Base-by-base conservation (phyloP, 2,888 invertebrate species). In the Drosophila meridionalis region DNA sequence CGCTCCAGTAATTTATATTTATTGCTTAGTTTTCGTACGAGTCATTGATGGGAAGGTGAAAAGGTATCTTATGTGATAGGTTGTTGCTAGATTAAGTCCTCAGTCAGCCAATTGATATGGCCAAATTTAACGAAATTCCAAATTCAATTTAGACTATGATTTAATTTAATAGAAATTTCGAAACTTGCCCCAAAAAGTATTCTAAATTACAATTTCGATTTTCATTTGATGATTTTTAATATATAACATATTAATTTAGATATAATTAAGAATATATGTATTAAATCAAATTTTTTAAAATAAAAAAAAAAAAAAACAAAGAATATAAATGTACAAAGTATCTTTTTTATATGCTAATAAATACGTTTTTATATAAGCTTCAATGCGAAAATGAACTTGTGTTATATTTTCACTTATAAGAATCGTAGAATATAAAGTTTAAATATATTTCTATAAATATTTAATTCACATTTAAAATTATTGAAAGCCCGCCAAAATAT, bases 11-110 rank as follows among this genome's bases (percentile, higher is more conserved):
- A 12, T 14, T 60, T 40, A 61, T 76, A 87, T 89, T 84, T 87
- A 87, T 84, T 78, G 2, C 30, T 32, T 42, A 81, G 63, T 32
- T 61, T 40, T 34, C n/a, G 7, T 50, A 36, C 45, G 28, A 83
- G 76, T 76, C 66, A 70, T 67, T 64, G 63, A 6, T 32, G 67
- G 61, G 65, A 62, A 7, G 60, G 63, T 69, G 67, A 42, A 59
- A 26, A 43, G 52, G 68, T 61, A 4, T 38, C 52, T 11, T 57
- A 53, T 83, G 84, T 87, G 88, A 87, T 85, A 83, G 50, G 53
- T 58, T 45, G n/a, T 56, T 40, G 34, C 34, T 52, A 12, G 26
- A 32, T 9, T 28, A 14, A 30, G 9, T 30, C 8, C 26, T 53
- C 20, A 60, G 69, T 60, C 59, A 47, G 69, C 52, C 45, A 69